Conservation (phyloP, 37 sponge, comb jelly and placozoan species). For the Oopsacas minuta region DNA sequence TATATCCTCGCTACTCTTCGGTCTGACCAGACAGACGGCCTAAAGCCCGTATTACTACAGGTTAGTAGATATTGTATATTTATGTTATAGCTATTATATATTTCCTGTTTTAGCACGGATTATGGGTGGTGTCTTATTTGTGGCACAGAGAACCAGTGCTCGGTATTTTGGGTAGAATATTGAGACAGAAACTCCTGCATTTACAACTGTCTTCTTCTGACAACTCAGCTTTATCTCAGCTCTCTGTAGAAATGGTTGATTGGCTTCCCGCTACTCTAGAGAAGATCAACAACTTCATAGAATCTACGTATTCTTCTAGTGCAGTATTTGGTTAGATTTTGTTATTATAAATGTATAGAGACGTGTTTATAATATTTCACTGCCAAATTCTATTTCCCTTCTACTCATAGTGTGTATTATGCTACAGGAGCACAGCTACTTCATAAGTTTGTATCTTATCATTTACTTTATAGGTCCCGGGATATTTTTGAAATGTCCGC, state of each 20-base stretch:
- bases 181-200: background rate
- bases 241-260: background rate
- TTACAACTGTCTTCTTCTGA: background rate
- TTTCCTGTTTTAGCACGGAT: background rate
- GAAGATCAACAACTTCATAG: background rate
- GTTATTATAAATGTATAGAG: too few relatives aligned
- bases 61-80: background rate
- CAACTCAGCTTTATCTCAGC: background rate
- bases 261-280: background rate
- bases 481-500: background rate
- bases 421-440: too few relatives aligned
- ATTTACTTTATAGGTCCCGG: background rate
- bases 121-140: background rate
- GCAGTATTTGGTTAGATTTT: background rate
- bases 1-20: background rate
- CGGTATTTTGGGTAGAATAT: background rate
- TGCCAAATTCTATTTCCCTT: too few relatives aligned
- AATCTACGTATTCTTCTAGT: background rate
- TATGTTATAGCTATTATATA: background rate
- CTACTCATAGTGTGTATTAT: too few relatives aligned
- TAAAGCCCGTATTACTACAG: background rate
- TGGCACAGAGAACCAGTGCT: conserved; percentile 1
- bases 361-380: too few relatives aligned
- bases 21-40: background rate
- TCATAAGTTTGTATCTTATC: too few relatives aligned